These are phyloP conservation scores for Rhodeus uyekii DNA, from an alignment of 2,797 vertebrate genomes.

Conservation along the genomic window DNA sequence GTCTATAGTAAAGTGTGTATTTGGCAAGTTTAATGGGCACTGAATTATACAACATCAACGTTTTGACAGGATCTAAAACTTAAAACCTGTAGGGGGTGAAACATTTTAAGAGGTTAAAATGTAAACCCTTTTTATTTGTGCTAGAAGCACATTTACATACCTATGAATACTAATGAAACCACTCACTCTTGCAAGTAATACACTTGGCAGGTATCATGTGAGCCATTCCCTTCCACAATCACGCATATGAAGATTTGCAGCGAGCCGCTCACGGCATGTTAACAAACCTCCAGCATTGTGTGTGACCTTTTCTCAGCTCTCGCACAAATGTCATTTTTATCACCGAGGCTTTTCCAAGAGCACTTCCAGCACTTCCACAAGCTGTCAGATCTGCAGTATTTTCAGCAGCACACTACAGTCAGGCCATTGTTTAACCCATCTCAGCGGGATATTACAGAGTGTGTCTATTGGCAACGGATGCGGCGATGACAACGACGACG, in stretches of 20 bases:
- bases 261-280: not conserved
- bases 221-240: not conserved
- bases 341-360: constrained; percentile 24
- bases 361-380: constrained; percentile 19
- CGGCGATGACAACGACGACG: not conserved
- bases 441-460: constrained; percentile 10
- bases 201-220: not conserved
- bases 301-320: constrained; percentile 37
- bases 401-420: constrained; percentile 11
- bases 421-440: constrained; percentile 31
- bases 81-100: not conserved
- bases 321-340: constrained; percentile 29
- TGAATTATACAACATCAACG: not conserved
- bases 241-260: not conserved
- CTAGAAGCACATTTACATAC: not conserved
- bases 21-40: not conserved
- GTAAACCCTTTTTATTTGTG: not conserved
- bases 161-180: not conserved
- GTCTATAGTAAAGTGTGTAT: not conserved
- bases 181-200: not conserved
- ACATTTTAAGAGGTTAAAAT: not conserved
- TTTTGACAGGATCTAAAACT: not conserved
- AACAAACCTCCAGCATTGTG: constrained; percentile 36
- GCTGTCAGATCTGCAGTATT: constrained; percentile 27
- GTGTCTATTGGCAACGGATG: constrained; percentile 8